phyloP scores from a whole-genome alignment of 2,113 vertebrate genomes.

The Callipepla squamata region DNA sequence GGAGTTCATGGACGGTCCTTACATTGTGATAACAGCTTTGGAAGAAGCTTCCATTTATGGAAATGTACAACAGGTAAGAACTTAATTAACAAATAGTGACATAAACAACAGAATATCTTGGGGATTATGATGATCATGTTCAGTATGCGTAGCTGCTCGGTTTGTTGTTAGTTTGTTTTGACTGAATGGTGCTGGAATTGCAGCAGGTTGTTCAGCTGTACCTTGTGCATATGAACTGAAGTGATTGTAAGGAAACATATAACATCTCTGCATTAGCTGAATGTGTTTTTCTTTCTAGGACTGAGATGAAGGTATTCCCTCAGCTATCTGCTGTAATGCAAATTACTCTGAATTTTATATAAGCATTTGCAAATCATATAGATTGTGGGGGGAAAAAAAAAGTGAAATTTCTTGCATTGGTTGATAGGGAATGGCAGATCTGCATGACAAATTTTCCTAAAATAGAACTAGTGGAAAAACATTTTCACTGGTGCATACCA shows the following conservation, averaged over 20 bases:
- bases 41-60: slow-evolving; percentile 90
- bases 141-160: neutral
- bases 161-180: neutral
- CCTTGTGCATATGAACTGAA: neutral
- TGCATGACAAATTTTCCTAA: neutral
- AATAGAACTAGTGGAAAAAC: neutral
- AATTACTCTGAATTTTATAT: neutral
- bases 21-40: slow-evolving; percentile 78
- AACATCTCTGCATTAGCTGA: neutral
- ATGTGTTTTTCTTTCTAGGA: neutral
- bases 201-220: accelerated
- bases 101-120: no score
- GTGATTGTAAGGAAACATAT: neutral
- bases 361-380: neutral
- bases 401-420: neutral
- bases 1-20: slow-evolving; percentile 84
- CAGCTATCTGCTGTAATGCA: neutral
- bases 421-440: neutral
- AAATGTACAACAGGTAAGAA: slow-evolving; percentile 87
- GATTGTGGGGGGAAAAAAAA: neutral
- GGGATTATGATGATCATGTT: neutral
- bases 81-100: no score
- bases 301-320: neutral
- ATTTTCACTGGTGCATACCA: neutral
- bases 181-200: neutral